phyloP scores from a whole-genome alignment of 2,113 vertebrate species.

The Sylvia atricapilla region DNA sequence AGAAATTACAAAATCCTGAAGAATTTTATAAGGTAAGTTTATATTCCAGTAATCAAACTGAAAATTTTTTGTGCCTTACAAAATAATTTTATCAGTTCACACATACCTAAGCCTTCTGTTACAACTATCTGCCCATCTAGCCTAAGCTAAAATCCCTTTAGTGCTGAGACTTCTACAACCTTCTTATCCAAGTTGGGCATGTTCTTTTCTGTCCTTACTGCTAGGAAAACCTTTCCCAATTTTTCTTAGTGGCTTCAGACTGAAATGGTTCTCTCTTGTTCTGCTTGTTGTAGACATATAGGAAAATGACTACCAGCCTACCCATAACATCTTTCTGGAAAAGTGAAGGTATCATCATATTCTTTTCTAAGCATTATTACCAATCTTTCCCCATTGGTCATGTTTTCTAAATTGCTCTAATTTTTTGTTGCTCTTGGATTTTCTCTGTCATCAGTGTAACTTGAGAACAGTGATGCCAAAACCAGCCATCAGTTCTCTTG shows the following conservation, averaged over 20 bases:
- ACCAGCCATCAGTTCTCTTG: not conserved
- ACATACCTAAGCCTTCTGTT: not conserved
- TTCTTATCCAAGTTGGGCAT: not conserved
- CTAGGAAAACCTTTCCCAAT: not conserved
- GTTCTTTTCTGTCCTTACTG: not conserved
- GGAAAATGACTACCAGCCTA: not conserved
- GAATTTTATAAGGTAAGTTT: not conserved
- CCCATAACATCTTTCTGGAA: not conserved
- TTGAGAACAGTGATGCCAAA: not conserved
- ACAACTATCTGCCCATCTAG: not conserved
- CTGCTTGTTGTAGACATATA: not conserved
- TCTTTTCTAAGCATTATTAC: not conserved
- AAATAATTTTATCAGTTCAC: not conserved
- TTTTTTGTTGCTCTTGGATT: not conserved
- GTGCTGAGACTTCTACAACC: not conserved
- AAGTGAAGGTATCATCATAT: not conserved
- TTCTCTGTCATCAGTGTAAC: not conserved
- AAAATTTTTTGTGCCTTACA: not conserved
- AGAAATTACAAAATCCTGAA: not conserved
- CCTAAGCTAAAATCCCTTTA: not conserved
- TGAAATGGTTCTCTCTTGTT: not conserved
- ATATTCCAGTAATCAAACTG: not conserved
- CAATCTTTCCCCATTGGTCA: not conserved
- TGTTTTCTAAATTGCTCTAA: not conserved
- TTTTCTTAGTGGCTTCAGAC: not conserved